phyloP scores from a whole-genome alignment of 2,888 invertebrate genomes.

The Hypena proboscidalis region DNA sequence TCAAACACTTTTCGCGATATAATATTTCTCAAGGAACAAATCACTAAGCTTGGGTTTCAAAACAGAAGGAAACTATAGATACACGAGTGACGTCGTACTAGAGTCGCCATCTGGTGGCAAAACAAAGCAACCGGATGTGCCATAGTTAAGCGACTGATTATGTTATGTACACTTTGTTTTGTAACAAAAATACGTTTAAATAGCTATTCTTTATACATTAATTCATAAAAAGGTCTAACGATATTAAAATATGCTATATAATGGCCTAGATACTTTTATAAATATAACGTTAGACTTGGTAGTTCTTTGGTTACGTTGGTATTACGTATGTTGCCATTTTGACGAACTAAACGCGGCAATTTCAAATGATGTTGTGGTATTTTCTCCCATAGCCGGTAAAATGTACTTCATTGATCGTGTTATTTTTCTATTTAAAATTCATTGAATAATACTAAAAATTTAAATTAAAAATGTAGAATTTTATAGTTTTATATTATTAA shows the following conservation, averaged over 20 bases:
- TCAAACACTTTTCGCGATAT: constrained; percentile 64
- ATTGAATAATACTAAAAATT: not conserved
- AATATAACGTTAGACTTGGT: constrained; percentile 11
- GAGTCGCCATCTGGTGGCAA: constrained; percentile 75
- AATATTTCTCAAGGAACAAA: constrained; percentile 74
- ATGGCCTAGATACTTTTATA: not conserved
- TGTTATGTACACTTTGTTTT: constrained; percentile 13
- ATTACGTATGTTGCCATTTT: constrained; percentile 49
- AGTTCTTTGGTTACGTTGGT: constrained; percentile 51
- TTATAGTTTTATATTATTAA: too few relatives aligned
- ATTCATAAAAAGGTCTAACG: constrained; percentile 17
- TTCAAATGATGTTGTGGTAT: constrained; percentile 56
- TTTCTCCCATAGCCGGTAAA: constrained; percentile 36
- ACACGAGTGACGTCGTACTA: constrained; percentile 82
- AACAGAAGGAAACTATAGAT: constrained; percentile 86
- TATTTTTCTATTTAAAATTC: not conserved
- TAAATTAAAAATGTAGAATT: too few relatives aligned
- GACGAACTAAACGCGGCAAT: constrained; percentile 54
- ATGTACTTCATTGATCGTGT: constrained; percentile 25
- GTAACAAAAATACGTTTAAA: constrained; percentile 10
- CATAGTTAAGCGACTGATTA: constrained; percentile 52
- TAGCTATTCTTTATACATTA: constrained; percentile 5
- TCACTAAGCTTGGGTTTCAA: constrained; percentile 85
- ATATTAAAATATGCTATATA: not conserved
- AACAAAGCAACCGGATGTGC: constrained; percentile 65